phyloP scores from a whole-genome alignment of 2,113 vertebrate genomes.

The Aegithalos caudatus region DNA sequence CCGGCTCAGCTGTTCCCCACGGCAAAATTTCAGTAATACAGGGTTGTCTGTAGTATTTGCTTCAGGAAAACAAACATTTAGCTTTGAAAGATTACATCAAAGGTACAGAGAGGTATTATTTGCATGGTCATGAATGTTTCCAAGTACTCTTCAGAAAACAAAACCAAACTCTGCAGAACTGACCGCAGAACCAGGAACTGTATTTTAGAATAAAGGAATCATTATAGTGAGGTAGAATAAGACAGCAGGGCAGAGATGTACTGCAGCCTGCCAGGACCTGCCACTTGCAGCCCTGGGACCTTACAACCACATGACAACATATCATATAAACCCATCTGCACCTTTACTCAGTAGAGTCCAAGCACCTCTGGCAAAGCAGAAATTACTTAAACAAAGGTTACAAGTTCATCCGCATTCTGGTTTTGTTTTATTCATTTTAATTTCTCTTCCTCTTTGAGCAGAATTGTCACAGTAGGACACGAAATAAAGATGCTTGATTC shows the following conservation, averaged over 20 bases:
- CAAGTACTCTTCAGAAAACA: background rate
- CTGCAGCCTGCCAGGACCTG: background rate
- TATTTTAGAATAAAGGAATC: background rate
- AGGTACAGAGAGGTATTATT: background rate
- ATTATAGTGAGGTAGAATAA: background rate
- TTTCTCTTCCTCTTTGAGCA: background rate
- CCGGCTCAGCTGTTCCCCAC: background rate
- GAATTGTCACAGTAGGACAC: too few relatives aligned
- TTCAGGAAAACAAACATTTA: background rate
- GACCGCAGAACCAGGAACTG: background rate
- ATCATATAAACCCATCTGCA: background rate
- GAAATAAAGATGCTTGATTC: too few relatives aligned
- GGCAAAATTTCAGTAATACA: background rate
- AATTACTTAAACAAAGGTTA: background rate
- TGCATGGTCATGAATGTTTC: background rate
- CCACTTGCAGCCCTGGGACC: background rate
- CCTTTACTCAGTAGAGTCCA: fast-evolving
- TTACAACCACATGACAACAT: fast-evolving
- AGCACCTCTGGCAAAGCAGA: background rate
- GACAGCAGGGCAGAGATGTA: background rate
- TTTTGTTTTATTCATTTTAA: background rate
- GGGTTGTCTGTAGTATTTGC: background rate
- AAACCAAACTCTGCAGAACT: background rate
- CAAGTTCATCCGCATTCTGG: background rate
- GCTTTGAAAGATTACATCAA: background rate